Base-by-base conservation (phyloP, 2,888 invertebrate genomes). In the Ophion slaviceki region DNA sequence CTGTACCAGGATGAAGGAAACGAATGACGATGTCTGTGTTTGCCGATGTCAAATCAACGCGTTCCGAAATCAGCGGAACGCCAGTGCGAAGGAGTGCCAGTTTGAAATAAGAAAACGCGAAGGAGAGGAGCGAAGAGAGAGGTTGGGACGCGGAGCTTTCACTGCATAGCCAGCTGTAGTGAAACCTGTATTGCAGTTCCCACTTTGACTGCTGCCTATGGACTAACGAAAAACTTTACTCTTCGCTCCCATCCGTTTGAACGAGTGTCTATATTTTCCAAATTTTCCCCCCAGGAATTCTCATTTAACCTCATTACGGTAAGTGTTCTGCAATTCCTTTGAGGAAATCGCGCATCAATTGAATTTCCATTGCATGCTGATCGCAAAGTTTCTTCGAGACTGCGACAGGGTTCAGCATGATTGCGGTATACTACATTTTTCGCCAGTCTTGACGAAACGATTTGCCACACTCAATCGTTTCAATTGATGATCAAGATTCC, bases 21-120 rank as follows among this genome's bases (percentile, higher is more conserved):
- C 66, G 75, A 80, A 61, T 32, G 71, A 79, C 67, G 82, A 76
- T 80, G 87, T 89, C 88, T 90, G 88, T 93, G 90, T 93, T 93
- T 93, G 91, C 90, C 90, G 88, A 91, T 92, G 91, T 90, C 92
- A 91, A 93, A 93, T 93, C 93, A 92, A 92, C 92, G 92, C 90
- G 90, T 92, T 91, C 92, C 91, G 92, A 93, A 93, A 93, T 93
- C 92, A 92, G 90, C 89, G 90, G 70, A 67, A 82, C 62, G 70
- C 57, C 32, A 72, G 64, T 20, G 36, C 40, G 70, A 45, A 75
- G 32, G 64, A 82, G 79, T 40, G 71, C 79, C 59, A 71, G 67
- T 67, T 80, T 72, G 67, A 80, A 68, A 57, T 32, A 64, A 57
- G 67, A 47, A 59, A 28, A 71, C 11, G 71, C 71, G 36, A 32